Evolutionary conservation across 2,888 invertebrate genomes (phyloP).

Genomic region (Drosophila histrio): DNA sequence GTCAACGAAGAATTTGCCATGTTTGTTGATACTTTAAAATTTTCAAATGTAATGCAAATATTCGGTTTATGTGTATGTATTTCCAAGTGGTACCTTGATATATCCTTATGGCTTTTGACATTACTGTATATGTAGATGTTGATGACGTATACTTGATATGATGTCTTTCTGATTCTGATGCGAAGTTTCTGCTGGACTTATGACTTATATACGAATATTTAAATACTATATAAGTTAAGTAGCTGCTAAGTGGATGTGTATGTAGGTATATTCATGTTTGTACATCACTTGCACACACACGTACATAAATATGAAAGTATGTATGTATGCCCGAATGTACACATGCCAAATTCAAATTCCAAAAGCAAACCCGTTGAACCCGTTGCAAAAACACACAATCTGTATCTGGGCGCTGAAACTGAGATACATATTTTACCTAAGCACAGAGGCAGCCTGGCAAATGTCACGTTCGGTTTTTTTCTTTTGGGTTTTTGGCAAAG

Average conservation of each 20-base stretch:
- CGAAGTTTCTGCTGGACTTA: not conserved
- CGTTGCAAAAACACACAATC: conserved; percentile 52
- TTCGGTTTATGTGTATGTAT: not conserved
- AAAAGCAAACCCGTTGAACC: conserved; percentile 67
- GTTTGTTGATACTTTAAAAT: not conserved
- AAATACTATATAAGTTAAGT: conserved; percentile 3
- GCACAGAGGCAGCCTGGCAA: conserved; percentile 39
- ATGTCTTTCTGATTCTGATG: no score
- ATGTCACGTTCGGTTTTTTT: conserved; percentile 56
- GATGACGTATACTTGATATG: conserved; percentile 19
- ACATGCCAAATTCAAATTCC: conserved; percentile 60
- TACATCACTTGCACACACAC: not conserved
- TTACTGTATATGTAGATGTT: not conserved
- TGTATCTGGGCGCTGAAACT: conserved; percentile 17
- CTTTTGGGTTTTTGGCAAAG: conserved; percentile 36
- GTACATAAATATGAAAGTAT: conserved; percentile 25
- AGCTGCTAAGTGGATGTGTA: conserved; percentile 5
- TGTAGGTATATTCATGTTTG: conserved; percentile 9
- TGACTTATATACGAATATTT: not conserved
- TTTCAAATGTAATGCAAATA: not conserved
- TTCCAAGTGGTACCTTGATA: no score
- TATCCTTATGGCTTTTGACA: not conserved
- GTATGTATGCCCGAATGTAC: conserved; percentile 12
- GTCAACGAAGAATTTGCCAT: not conserved
- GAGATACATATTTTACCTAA: conserved; percentile 47